These are phyloP conservation scores for Leptobrachium ailaonicum DNA, from an alignment of 2,113 vertebrate genomes.

Conservation along the genomic window DNA sequence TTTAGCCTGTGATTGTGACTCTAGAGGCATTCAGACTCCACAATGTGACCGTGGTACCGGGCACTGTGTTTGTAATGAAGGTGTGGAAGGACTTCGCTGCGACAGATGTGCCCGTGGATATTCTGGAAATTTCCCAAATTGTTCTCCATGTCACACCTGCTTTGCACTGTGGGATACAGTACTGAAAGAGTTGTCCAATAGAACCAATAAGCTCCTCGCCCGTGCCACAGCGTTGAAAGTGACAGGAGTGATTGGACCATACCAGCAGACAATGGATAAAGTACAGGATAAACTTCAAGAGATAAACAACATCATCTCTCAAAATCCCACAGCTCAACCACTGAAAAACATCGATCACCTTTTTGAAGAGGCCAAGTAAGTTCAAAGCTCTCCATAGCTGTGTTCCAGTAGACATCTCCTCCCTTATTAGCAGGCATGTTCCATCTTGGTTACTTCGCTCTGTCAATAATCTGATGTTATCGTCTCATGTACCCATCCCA, in stretches of 20 bases:
- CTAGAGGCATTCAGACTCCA: slow-evolving; percentile 73
- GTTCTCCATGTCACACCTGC: slow-evolving; percentile 88
- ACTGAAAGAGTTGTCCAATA: slow-evolving; percentile 82
- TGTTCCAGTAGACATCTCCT: too few relatives aligned
- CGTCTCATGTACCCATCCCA: too few relatives aligned
- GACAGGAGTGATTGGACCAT: slow-evolving; percentile 83
- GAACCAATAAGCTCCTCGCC: slow-evolving; percentile 84
- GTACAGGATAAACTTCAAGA: slow-evolving; percentile 80
- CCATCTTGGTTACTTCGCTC: too few relatives aligned
- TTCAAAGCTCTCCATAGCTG: slow-evolving; percentile 28
- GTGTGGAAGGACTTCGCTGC: slow-evolving; percentile 80
- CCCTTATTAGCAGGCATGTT: too few relatives aligned
- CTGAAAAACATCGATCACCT: slow-evolving; percentile 84
- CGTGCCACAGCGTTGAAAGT: slow-evolving; percentile 84
- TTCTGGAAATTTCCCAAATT: slow-evolving; percentile 85
- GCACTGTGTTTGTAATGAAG: slow-evolving; percentile 83
- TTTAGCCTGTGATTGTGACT: slow-evolving; percentile 90
- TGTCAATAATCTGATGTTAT: too few relatives aligned
- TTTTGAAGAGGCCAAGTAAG: slow-evolving; percentile 89
- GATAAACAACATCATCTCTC: slow-evolving; percentile 76
- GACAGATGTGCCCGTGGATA: slow-evolving; percentile 87
- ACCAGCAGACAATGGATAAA: slow-evolving; percentile 73
- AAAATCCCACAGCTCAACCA: slow-evolving; percentile 85
- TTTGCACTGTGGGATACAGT: slow-evolving; percentile 87
- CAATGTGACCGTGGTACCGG: slow-evolving; percentile 85